These are phyloP conservation scores for Eilema depressum DNA, from an alignment of 2,888 invertebrate species.

Conservation along the genomic window DNA sequence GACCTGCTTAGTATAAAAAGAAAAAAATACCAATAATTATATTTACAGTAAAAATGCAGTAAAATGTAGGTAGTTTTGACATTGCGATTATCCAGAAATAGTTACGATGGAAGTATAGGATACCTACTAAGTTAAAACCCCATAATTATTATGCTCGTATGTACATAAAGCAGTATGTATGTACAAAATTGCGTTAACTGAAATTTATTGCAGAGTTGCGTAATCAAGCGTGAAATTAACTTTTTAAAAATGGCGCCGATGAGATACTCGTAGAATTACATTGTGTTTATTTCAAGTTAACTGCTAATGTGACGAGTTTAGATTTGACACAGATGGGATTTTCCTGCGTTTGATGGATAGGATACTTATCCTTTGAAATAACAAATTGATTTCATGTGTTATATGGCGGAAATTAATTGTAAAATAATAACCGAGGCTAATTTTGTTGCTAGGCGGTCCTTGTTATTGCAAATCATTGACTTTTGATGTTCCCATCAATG, in stretches of 20 bases:
- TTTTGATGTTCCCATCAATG: neutral
- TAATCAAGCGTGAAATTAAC: constrained; percentile 47
- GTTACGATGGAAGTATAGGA: no score
- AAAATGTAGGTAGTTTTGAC: no score
- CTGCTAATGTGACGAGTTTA: neutral
- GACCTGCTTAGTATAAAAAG: no score
- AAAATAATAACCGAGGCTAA: neutral
- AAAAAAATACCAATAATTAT: no score
- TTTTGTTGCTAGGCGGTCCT: neutral
- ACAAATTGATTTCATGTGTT: constrained; percentile 13
- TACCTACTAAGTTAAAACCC: no score
- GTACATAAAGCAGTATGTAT: no score
- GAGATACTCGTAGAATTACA: constrained; percentile 27
- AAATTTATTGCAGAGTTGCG: constrained; percentile 28
- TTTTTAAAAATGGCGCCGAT: constrained; percentile 33
- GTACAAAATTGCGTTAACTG: constrained; percentile 26
- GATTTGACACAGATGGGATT: neutral
- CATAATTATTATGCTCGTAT: no score
- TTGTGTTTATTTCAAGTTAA: constrained; percentile 17
- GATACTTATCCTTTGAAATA: neutral
- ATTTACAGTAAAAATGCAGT: no score
- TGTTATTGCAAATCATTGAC: neutral
- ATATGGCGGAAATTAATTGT: neutral
- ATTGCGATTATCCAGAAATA: no score
- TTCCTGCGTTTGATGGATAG: neutral